Percentiles rank a stretch among this genome's conserved stretches.
These are phyloP conservation scores for Threskiornis aethiopicus DNA, from an alignment of 2,797 vertebrate species.

Conservation along the genomic window DNA sequence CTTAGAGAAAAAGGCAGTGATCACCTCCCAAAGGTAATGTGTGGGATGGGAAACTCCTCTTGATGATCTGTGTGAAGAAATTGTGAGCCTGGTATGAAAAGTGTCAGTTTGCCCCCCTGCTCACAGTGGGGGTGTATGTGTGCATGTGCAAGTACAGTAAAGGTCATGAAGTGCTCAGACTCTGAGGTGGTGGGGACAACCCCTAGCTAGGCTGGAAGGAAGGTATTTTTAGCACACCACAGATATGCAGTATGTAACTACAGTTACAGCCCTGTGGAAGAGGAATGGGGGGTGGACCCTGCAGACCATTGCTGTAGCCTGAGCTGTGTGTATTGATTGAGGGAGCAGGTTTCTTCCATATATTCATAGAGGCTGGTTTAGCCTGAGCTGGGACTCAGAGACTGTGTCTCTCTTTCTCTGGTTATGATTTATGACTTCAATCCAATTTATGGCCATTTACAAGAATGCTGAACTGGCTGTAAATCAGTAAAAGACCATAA, in stretches of 20 bases:
- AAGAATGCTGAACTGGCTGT: constrained; percentile 82
- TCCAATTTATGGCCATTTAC: constrained; percentile 84
- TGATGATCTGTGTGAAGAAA: not conserved
- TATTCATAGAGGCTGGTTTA: constrained; percentile 73
- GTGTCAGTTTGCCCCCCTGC: not conserved
- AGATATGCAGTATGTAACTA: not conserved
- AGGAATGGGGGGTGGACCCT: not conserved
- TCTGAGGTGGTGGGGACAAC: not conserved
- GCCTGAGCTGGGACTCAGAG: constrained; percentile 66
- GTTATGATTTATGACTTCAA: constrained; percentile 81
- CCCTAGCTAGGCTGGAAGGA: not conserved
- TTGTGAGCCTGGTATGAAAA: not conserved
- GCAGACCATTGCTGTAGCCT: not conserved
- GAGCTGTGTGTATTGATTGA: constrained; percentile 56
- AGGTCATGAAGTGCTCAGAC: not conserved
- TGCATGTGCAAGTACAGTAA: not conserved
- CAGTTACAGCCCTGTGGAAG: not conserved
- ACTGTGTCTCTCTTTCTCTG: constrained; percentile 68
- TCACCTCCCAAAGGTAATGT: not conserved
- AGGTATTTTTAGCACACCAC: not conserved
- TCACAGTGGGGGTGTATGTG: not conserved
- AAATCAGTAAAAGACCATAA: constrained; percentile 81
- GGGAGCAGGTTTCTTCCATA: constrained; percentile 71
- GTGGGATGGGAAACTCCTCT: not conserved
- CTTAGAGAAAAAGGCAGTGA: not conserved